Evolutionary conservation across 2,113 vertebrate species (phyloP).

Genomic region (Coregonus clupeaformis): DNA sequence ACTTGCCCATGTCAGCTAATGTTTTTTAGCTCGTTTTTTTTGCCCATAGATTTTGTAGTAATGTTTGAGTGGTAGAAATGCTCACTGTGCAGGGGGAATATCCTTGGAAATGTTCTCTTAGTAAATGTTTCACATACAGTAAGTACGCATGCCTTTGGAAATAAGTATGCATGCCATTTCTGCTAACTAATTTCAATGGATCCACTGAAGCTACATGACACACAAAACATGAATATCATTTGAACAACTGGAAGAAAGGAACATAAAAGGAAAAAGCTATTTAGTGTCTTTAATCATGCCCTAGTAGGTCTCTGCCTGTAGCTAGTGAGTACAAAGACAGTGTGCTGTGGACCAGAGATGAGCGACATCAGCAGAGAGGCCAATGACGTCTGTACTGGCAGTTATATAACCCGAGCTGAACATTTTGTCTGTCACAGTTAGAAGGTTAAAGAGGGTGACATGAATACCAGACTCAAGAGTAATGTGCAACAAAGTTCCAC

Average conservation of each 20-base stretch:
- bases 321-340: slow-evolving; percentile 52
- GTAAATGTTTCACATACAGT: too few relatives aligned
- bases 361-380: slow-evolving; percentile 54
- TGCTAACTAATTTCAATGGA: background rate
- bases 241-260: slow-evolving; percentile 23
- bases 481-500: slow-evolving; percentile 64
- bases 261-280: slow-evolving; percentile 24
- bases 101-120: too few relatives aligned
- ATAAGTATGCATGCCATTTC: background rate
- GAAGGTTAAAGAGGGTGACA: slow-evolving; percentile 69
- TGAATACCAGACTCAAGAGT: slow-evolving; percentile 66
- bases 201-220: background rate
- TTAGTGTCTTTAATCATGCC: slow-evolving; percentile 52
- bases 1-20: too few relatives aligned
- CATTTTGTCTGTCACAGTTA: slow-evolving; percentile 71
- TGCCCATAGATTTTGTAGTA: too few relatives aligned
- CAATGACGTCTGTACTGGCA: slow-evolving; percentile 58
- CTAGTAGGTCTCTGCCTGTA: slow-evolving; percentile 41
- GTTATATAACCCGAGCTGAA: slow-evolving; percentile 75
- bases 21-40: too few relatives aligned
- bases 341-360: slow-evolving; percentile 59
- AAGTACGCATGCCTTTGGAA: too few relatives aligned
- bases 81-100: too few relatives aligned
- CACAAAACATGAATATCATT: slow-evolving; percentile 11
- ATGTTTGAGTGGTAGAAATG: too few relatives aligned